These are phyloP conservation scores for Phaetusa simplex DNA, from an alignment of 2,113 vertebrate species.

Conservation along the genomic window DNA sequence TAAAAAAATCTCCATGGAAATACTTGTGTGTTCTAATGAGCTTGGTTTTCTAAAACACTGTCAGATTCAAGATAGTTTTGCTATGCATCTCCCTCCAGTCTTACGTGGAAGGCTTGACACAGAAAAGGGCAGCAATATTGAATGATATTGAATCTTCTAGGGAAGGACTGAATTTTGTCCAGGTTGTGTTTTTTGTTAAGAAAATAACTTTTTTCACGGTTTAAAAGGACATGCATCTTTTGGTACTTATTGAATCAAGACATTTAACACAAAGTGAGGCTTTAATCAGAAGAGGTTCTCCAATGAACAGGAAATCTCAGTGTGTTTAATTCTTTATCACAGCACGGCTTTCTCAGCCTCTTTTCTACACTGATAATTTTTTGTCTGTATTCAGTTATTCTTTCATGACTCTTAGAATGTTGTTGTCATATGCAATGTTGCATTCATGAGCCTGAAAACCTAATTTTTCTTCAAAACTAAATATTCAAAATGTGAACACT, in stretches of 20 bases:
- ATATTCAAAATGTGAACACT: background rate
- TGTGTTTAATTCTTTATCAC: background rate
- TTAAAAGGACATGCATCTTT: background rate
- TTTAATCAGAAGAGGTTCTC: background rate
- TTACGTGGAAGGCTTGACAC: background rate
- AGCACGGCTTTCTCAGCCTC: background rate
- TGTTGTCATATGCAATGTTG: background rate
- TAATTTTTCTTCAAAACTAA: background rate
- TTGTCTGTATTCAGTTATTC: background rate
- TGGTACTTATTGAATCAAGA: background rate
- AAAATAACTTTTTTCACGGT: background rate
- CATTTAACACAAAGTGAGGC: background rate
- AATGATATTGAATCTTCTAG: background rate
- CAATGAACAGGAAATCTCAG: background rate
- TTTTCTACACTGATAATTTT: background rate
- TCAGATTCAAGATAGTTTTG: background rate
- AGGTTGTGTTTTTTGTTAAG: background rate
- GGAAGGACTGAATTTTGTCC: background rate
- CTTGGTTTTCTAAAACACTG: background rate
- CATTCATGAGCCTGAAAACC: background rate
- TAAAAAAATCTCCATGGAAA: background rate
- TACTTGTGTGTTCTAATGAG: background rate
- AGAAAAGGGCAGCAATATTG: background rate
- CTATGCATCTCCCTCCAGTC: accelerated
- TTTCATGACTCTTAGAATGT: background rate